Evolutionary conservation across 2,797 vertebrate genomes (phyloP), one percentile per base, ranked within the genome.

Genomic region (Tragelaphus oryx): DNA sequence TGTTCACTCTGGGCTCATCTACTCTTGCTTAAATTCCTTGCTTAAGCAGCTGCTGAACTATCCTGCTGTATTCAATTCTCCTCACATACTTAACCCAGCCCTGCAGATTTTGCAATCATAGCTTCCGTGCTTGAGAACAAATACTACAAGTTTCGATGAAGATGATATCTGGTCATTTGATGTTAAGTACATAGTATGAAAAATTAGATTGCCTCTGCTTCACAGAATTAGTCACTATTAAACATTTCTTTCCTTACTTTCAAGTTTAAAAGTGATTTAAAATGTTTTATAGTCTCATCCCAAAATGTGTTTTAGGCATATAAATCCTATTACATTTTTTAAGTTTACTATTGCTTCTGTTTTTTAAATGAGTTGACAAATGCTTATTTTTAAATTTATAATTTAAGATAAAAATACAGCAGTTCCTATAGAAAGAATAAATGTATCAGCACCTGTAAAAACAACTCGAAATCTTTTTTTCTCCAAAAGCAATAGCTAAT

Each of bases 391-490:
- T 88, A 96, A 96, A 96, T 94, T 89, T 96, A 81, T 87, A 97
- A 96, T 87, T 92, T 87, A 96, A 94, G 18, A 30, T n/a, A 96
- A 93, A 97, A 95, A 95, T 90, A 94, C 95, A 97, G 95, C 79
- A 74, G 95, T 88, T 96, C 95, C 96, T 81, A 97, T 84, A 98
- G 96, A 92, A 97, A 96, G 97, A 97, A 96, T 94, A 97, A 98
- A 96, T 83, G 94, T 96, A 91, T 95, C 83, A 37, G 95, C 96
- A 95, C 95, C 97, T 97, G 97, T 96, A 95, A 98, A 97, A 98
- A 97, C 95, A 98, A 93, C 87, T 89, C 81, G 93, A 93, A 89
- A 93, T 94, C 97, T 96, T 96, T 96, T 68, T 68, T 96, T 97
- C 97, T 96, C 95, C 95, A 96, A 97, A 94, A 98, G 97, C 96